These are phyloP conservation scores for Sternotherus odoratus DNA, from an alignment of 2,797 vertebrate genomes.

Conservation along the genomic window DNA sequence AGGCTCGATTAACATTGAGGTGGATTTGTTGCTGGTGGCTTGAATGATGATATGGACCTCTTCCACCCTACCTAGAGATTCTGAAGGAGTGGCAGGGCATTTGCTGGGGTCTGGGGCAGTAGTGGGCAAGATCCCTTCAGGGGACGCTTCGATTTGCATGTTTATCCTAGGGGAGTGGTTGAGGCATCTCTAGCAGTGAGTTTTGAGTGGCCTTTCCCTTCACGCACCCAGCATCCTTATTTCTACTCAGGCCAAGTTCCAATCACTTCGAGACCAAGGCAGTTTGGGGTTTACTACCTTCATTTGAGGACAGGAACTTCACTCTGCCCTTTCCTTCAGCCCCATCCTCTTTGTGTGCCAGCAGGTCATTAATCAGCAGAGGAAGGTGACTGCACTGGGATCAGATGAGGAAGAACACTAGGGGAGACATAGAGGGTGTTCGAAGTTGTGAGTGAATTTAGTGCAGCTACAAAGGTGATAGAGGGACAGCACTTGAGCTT, in stretches of 20 bases:
- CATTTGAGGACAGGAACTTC: neutral
- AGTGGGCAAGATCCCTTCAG: neutral
- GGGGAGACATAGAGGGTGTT: too few relatives aligned
- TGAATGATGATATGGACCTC: neutral
- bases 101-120: neutral
- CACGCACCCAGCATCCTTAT: neutral
- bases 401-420: neutral
- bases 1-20: neutral
- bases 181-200: neutral
- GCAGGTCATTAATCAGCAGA: neutral
- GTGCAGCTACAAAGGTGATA: neutral
- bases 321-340: neutral
- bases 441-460: neutral
- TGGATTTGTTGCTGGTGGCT: neutral
- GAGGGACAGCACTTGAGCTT: neutral
- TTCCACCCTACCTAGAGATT: neutral
- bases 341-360: neutral
- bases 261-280: neutral
- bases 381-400: neutral
- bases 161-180: neutral
- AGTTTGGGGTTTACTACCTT: neutral
- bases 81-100: rapidly evolving
- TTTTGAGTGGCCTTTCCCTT: neutral
- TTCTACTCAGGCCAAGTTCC: neutral
- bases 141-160: neutral